Evolutionary conservation across 2,797 vertebrate genomes (phyloP).

Genomic region (Loriculus beryllinus): DNA sequence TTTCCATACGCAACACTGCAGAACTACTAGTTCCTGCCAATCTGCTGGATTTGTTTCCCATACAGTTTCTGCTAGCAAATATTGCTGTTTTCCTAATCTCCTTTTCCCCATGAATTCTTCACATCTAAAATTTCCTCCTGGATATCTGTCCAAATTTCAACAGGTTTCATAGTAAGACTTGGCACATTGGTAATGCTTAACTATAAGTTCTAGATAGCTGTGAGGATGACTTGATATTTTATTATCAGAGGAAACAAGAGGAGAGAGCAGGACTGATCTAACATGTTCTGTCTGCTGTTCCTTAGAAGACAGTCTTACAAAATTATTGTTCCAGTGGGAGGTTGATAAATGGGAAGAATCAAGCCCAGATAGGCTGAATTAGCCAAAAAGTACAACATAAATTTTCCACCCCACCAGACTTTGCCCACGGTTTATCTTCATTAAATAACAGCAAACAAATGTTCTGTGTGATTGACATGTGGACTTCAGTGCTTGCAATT

Average conservation of each 20-base stretch:
- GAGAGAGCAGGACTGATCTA: not conserved
- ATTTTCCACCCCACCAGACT: not conserved
- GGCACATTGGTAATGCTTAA: rapidly evolving
- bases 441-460: not conserved
- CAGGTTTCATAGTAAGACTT: not conserved
- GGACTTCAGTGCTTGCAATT: not conserved
- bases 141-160: not conserved
- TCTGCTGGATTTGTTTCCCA: not conserved
- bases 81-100: not conserved
- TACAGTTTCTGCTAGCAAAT: not conserved
- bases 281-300: not conserved
- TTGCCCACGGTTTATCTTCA: not conserved
- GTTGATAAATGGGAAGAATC: not conserved
- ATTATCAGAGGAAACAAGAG: not conserved
- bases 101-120: not conserved
- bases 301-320: not conserved
- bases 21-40: not conserved
- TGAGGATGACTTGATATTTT: not conserved
- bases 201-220: not conserved
- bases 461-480: not conserved
- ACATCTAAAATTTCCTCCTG: not conserved
- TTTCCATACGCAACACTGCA: not conserved
- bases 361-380: not conserved
- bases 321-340: not conserved
- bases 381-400: rapidly evolving